phyloP scores from a whole-genome alignment of 2,113 vertebrate genomes.

The Monarcha castaneiventris region DNA sequence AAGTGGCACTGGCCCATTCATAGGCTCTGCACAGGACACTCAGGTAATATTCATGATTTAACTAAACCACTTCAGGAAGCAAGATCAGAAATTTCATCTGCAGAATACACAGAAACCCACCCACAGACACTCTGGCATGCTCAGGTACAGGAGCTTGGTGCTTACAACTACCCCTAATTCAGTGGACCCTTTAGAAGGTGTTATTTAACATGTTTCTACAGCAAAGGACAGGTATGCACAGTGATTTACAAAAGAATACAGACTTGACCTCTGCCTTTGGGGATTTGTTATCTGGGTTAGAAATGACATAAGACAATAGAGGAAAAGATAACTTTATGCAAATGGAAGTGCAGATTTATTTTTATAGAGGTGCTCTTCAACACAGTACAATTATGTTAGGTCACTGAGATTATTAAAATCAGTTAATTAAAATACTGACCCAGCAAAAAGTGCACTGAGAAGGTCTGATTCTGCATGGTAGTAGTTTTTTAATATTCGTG shows the following conservation, averaged over 20 bases:
- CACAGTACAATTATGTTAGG: background rate
- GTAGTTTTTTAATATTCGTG: background rate
- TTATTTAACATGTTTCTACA: background rate
- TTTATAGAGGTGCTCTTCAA: background rate
- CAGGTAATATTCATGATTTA: background rate
- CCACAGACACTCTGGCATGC: background rate
- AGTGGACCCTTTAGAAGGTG: background rate
- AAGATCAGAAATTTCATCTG: background rate
- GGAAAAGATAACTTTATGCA: background rate
- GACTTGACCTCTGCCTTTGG: background rate
- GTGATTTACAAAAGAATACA: background rate
- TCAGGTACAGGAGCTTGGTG: background rate
- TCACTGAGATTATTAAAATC: background rate
- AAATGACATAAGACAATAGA: background rate
- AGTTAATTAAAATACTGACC: background rate
- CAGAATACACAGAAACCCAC: background rate
- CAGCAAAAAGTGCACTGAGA: background rate
- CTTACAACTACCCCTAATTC: background rate
- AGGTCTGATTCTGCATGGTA: background rate
- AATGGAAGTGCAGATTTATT: background rate
- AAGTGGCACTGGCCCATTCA: background rate
- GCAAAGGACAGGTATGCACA: background rate
- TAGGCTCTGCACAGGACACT: background rate
- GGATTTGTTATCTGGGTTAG: background rate
- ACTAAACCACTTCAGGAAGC: background rate